A percentile compares a stretch with the other conserved stretches of the same genome.
Evolutionary conservation across 2,888 invertebrate genomes (phyloP).

Genomic region (Drosophila dives): DNA sequence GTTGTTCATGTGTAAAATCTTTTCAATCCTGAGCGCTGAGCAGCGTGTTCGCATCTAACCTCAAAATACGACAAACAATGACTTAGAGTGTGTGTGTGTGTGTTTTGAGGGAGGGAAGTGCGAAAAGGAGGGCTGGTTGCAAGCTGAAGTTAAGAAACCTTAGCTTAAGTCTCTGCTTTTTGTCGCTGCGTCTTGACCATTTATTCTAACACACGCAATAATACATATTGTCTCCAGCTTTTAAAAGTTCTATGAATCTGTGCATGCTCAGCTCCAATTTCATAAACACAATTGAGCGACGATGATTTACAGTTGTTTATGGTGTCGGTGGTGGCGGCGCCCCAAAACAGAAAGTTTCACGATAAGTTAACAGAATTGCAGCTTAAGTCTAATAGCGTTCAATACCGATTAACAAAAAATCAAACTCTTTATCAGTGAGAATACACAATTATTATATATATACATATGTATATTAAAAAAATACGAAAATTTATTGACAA

Average conservation of each 20-base stretch:
- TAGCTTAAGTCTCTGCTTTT: conserved; percentile 9
- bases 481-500: conserved; percentile 12
- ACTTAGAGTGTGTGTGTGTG: background rate
- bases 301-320: conserved; percentile 12
- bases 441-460: background rate
- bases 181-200: conserved; percentile 6
- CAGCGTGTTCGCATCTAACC: conserved; percentile 47
- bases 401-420: conserved; percentile 4
- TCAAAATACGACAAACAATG: conserved; percentile 18
- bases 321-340: conserved; percentile 16
- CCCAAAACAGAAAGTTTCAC: conserved; percentile 38
- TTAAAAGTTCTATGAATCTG: conserved; percentile 15
- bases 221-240: conserved; percentile 23
- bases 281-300: conserved; percentile 17
- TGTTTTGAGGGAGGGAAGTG: background rate
- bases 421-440: background rate
- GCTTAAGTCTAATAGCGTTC: conserved; percentile 16
- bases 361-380: conserved; percentile 30
- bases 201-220: conserved; percentile 28
- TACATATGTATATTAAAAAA: conserved; percentile 3
- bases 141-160: conserved; percentile 6
- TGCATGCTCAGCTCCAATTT: conserved; percentile 5
- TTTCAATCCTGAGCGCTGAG: conserved; percentile 1
- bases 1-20: background rate
- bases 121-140: background rate